phyloP scores from a whole-genome alignment of 1,140 invertebrate species.

The Papilio dardanus region DNA sequence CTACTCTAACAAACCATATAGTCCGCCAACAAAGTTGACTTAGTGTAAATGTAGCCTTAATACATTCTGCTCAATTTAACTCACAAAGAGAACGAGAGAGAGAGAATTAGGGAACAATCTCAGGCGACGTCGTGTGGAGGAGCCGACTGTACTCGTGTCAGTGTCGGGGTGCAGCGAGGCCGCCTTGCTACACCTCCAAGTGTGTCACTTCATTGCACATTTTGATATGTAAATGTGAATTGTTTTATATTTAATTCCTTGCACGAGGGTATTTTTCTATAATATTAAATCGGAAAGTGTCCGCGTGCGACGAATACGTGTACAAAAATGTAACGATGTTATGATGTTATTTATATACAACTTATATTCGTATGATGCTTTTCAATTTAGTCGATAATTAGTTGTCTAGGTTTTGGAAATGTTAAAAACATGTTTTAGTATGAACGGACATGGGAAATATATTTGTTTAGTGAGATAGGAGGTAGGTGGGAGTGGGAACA shows the following conservation, averaged over 20 bases:
- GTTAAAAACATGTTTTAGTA: slow-evolving; percentile 20
- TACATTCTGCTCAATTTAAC: slow-evolving; percentile 77
- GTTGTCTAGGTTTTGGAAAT: slow-evolving; percentile 27
- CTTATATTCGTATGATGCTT: slow-evolving; percentile 23
- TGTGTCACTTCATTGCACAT: slow-evolving; percentile 13
- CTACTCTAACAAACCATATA: slow-evolving; percentile 64
- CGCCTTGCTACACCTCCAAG: not conserved
- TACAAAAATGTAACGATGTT: slow-evolving; percentile 29
- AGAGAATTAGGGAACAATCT: slow-evolving; percentile 60
- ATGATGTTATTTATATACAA: slow-evolving; percentile 32
- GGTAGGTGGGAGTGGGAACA: slow-evolving; percentile 45
- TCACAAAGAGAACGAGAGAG: slow-evolving; percentile 56
- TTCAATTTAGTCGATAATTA: slow-evolving; percentile 33
- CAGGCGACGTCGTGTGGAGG: slow-evolving; percentile 45
- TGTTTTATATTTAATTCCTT: slow-evolving; percentile 33
- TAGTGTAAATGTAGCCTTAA: slow-evolving; percentile 76
- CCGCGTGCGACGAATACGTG: slow-evolving; percentile 23
- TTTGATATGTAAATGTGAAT: slow-evolving; percentile 24
- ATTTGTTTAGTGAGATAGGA: slow-evolving; percentile 20
- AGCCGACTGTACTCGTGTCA: slow-evolving; percentile 59
- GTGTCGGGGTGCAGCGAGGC: slow-evolving; percentile 31
- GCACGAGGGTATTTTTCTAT: slow-evolving; percentile 13
- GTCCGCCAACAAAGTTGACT: slow-evolving; percentile 77
- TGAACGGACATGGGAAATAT: slow-evolving; percentile 2
- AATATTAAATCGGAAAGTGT: slow-evolving; percentile 18